Evolutionary conservation across 2,113 vertebrate genomes (phyloP).

Genomic region (Tetrao urogallus): DNA sequence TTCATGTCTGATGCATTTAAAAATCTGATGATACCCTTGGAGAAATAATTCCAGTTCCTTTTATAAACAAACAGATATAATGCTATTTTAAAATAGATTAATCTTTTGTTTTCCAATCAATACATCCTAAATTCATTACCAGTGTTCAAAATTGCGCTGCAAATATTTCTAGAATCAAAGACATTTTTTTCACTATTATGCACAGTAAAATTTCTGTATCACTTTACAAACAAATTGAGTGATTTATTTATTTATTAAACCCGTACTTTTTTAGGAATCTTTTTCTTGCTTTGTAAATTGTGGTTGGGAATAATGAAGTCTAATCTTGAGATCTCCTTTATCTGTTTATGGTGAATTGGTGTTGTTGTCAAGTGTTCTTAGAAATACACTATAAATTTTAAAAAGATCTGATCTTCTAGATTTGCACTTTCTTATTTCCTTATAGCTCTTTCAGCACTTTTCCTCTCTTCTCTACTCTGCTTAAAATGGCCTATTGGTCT

Average conservation of each 20-base stretch:
- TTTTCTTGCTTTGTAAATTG: background rate
- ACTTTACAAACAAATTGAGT: background rate
- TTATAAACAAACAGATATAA: background rate
- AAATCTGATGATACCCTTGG: background rate
- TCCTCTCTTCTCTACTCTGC: background rate
- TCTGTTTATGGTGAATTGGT: background rate
- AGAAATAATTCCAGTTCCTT: background rate
- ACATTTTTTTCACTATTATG: background rate
- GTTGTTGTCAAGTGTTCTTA: background rate
- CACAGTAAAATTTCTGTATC: background rate
- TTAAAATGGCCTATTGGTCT: conserved; percentile 57
- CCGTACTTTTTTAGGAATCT: background rate
- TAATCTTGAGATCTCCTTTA: background rate
- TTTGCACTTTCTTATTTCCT: background rate
- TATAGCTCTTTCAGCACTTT: conserved; percentile 60
- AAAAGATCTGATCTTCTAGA: conserved; percentile 1
- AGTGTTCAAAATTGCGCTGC: background rate
- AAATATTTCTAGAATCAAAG: background rate
- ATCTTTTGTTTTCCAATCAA: background rate
- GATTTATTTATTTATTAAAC: background rate
- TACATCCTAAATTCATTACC: background rate
- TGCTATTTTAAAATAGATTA: background rate
- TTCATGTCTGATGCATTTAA: background rate
- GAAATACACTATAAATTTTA: background rate
- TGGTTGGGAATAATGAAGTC: background rate